Evolutionary conservation across 2,888 invertebrate species (phyloP).

Genomic region (Hemicrepidius hirtus): DNA sequence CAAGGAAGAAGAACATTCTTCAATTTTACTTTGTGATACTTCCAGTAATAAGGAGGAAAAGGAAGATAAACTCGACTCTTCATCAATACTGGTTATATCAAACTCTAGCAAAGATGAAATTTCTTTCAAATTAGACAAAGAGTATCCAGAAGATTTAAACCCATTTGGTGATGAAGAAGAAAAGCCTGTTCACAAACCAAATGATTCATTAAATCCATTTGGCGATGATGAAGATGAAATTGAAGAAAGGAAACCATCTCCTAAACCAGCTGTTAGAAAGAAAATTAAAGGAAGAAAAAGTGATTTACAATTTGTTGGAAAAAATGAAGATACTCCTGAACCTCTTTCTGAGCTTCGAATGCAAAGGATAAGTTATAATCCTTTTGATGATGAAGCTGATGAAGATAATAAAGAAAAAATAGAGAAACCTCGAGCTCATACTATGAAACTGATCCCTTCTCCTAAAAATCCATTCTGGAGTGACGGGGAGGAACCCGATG

Average conservation of each 20-base stretch:
- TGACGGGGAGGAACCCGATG: slow-evolving; percentile 79
- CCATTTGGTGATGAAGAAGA: slow-evolving; percentile 81
- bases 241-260: slow-evolving; percentile 66
- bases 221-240: slow-evolving; percentile 77
- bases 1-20: slow-evolving; percentile 10
- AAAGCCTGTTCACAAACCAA: slow-evolving; percentile 16
- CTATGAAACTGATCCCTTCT: slow-evolving; percentile 57
- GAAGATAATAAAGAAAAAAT: slow-evolving; percentile 61
- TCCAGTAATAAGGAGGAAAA: background rate
- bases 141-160: slow-evolving; percentile 88
- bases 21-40: background rate
- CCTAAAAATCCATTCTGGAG: slow-evolving; percentile 84
- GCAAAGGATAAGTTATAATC: slow-evolving; percentile 58
- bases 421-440: slow-evolving; percentile 38
- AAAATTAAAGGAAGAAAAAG: slow-evolving; percentile 31
- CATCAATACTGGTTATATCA: slow-evolving; percentile 42
- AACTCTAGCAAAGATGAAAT: slow-evolving; percentile 47
- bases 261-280: slow-evolving; percentile 59
- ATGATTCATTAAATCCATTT: slow-evolving; percentile 63
- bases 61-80: too few relatives aligned
- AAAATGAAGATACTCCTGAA: slow-evolving; percentile 44
- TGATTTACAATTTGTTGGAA: background rate
- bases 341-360: slow-evolving; percentile 45
- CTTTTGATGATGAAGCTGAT: slow-evolving; percentile 61
- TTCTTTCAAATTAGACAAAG: slow-evolving; percentile 36